phyloP scores from a whole-genome alignment of 2,797 vertebrate species.

The Adelosebastes latens region DNA sequence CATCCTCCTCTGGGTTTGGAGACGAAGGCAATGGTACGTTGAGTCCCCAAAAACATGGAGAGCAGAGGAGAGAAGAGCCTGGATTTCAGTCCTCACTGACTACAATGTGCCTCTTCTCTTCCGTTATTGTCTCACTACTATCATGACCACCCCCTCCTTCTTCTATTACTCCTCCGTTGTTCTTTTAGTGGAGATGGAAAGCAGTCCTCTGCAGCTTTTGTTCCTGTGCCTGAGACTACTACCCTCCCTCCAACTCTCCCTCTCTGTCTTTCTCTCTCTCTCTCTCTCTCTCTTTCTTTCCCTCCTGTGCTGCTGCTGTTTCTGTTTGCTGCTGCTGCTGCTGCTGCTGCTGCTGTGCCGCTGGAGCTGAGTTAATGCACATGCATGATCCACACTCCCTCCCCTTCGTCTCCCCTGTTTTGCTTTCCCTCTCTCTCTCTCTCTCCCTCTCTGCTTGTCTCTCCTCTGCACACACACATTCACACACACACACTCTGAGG shows the following conservation, averaged over 20 bases:
- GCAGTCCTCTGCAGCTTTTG: conserved; percentile 87
- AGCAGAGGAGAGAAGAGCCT: conserved; percentile 71
- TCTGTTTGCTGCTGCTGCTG: conserved; percentile 68
- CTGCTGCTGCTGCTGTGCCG: conserved; percentile 74
- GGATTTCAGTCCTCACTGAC: conserved; percentile 70
- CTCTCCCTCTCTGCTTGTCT: conserved; percentile 51
- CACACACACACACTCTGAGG: conserved; percentile 26
- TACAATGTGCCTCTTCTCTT: conserved; percentile 67
- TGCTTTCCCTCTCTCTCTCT: conserved; percentile 62
- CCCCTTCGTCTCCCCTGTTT: conserved; percentile 70
- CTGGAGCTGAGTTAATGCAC: conserved; percentile 85
- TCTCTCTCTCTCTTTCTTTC: conserved; percentile 66
- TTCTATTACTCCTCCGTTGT: conserved; percentile 72
- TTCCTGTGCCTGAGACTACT: conserved; percentile 76
- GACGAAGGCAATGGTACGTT: conserved; percentile 70
- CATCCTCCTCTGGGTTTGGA: conserved; percentile 85
- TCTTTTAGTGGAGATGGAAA: conserved; percentile 80
- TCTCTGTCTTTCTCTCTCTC: conserved; percentile 65
- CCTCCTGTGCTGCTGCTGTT: conserved; percentile 72
- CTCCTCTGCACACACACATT: conserved; percentile 20
- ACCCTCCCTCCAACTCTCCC: conserved; percentile 80
- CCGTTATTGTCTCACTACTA: conserved; percentile 73
- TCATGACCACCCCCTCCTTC: conserved; percentile 69
- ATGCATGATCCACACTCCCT: conserved; percentile 82
- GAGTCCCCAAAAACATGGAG: conserved; percentile 78